phyloP scores from a whole-genome alignment of 2,888 invertebrate species.

The Spilosoma lubricipeda region DNA sequence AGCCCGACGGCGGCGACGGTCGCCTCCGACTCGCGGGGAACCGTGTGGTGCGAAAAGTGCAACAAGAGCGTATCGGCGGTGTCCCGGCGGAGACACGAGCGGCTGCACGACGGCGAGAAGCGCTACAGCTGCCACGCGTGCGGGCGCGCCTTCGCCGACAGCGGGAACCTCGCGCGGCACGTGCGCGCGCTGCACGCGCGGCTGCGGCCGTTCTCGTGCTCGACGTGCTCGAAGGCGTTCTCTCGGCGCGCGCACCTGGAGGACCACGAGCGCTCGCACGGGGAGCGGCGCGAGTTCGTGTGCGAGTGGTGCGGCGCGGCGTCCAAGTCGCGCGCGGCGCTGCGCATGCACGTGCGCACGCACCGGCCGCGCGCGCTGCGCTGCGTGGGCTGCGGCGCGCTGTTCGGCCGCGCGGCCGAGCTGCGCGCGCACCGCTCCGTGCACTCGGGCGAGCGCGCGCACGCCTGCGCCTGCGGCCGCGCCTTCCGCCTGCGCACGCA shows the following conservation, averaged over 20 bases:
- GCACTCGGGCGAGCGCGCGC: slow-evolving; percentile 85
- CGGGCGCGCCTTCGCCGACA: slow-evolving; percentile 80
- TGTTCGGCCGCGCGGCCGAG: slow-evolving; percentile 84
- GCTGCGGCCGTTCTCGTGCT: slow-evolving; percentile 81
- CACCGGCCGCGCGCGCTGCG: slow-evolving; percentile 71
- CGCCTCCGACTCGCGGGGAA: slow-evolving; percentile 53
- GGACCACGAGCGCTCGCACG: slow-evolving; percentile 83
- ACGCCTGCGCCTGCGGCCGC: slow-evolving; percentile 83
- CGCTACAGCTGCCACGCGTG: slow-evolving; percentile 83
- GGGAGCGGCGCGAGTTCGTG: slow-evolving; percentile 74
- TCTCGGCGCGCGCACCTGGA: slow-evolving; percentile 78
- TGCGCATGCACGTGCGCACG: slow-evolving; percentile 78
- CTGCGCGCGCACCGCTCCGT: slow-evolving; percentile 83
- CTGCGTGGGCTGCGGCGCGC: slow-evolving; percentile 84
- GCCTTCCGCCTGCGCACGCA: slow-evolving; percentile 79
- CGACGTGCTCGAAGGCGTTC: slow-evolving; percentile 79
- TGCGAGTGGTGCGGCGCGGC: slow-evolving; percentile 85
- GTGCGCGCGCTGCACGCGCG: slow-evolving; percentile 77
- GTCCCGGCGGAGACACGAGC: slow-evolving; percentile 79
- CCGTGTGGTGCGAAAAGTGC: slow-evolving; percentile 73
- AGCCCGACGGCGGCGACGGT: slow-evolving; percentile 12
- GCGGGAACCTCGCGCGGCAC: slow-evolving; percentile 84
- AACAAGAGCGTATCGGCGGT: slow-evolving; percentile 58
- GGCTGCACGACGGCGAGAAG: slow-evolving; percentile 73
- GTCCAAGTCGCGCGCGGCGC: slow-evolving; percentile 82